Evolutionary conservation across 2,113 vertebrate genomes (phyloP).

Genomic region (Cervus canadensis): DNA sequence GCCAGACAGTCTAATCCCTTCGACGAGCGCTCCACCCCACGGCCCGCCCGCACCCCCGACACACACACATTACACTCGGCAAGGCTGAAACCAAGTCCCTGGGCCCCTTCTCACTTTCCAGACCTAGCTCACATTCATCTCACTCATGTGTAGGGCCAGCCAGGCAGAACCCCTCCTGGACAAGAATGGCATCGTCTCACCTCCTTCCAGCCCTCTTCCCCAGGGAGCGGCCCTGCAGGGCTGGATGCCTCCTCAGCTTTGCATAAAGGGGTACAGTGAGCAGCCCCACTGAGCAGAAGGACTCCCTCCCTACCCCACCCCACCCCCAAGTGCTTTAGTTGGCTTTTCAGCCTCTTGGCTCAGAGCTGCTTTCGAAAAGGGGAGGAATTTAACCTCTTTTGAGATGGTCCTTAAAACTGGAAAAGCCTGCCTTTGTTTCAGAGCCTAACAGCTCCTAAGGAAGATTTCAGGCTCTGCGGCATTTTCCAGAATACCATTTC

Average conservation of each 20-base stretch:
- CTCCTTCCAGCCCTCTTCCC: slow-evolving; percentile 26
- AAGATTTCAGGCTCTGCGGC: accelerated
- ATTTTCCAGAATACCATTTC: background rate
- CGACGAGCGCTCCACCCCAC: accelerated
- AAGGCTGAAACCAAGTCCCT: background rate
- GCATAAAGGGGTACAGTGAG: accelerated
- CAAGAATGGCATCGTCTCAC: background rate
- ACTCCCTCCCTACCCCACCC: background rate
- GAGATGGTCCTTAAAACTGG: background rate
- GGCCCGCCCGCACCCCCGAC: accelerated
- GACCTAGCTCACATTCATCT: background rate
- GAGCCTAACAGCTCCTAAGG: background rate
- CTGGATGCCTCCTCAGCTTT: background rate
- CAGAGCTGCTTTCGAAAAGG: background rate
- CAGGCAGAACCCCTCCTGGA: background rate
- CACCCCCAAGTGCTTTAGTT: background rate
- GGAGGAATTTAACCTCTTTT: background rate
- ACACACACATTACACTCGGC: background rate
- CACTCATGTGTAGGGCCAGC: background rate
- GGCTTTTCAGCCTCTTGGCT: background rate
- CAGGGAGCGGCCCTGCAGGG: background rate
- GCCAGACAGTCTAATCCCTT: background rate
- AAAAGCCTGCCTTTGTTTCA: background rate
- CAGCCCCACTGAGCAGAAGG: background rate
- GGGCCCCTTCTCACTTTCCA: background rate